Evolutionary conservation across 1,140 invertebrate genomes (phyloP).

Genomic region (Triops cancriformis): DNA sequence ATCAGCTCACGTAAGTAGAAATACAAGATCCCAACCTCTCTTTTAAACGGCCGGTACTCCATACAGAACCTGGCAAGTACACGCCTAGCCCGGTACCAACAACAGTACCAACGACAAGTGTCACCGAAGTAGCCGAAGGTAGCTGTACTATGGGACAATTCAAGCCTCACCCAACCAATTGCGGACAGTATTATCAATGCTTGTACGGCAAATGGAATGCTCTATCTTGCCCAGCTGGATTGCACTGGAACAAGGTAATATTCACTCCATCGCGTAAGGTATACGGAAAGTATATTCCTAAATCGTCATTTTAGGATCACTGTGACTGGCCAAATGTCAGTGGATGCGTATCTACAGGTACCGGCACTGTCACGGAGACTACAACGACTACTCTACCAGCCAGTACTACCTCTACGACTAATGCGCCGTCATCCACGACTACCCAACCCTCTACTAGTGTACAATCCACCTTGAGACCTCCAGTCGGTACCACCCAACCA

Average conservation of each 20-base stretch:
- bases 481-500: slow-evolving; percentile 29
- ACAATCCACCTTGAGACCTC: slow-evolving; percentile 28
- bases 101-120: background rate
- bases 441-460: slow-evolving; percentile 31
- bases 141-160: slow-evolving; percentile 52
- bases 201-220: slow-evolving; percentile 49
- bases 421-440: slow-evolving; percentile 23
- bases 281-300: background rate
- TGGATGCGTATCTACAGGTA: slow-evolving; percentile 1
- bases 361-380: background rate
- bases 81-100: background rate
- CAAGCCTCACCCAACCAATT: slow-evolving; percentile 54
- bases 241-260: slow-evolving; percentile 25
- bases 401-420: slow-evolving; percentile 28
- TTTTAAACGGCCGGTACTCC: background rate
- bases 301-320: background rate
- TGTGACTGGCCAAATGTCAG: slow-evolving; percentile 27
- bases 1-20: background rate
- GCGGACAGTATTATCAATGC: slow-evolving; percentile 70
- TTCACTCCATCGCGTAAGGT: background rate
- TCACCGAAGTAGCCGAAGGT: background rate
- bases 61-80: background rate
- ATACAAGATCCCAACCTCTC: background rate
- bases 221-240: slow-evolving; percentile 6
- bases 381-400: slow-evolving; percentile 24